Base-by-base conservation (phyloP, 2,888 invertebrate genomes). In the Serripes groenlandicus region DNA sequence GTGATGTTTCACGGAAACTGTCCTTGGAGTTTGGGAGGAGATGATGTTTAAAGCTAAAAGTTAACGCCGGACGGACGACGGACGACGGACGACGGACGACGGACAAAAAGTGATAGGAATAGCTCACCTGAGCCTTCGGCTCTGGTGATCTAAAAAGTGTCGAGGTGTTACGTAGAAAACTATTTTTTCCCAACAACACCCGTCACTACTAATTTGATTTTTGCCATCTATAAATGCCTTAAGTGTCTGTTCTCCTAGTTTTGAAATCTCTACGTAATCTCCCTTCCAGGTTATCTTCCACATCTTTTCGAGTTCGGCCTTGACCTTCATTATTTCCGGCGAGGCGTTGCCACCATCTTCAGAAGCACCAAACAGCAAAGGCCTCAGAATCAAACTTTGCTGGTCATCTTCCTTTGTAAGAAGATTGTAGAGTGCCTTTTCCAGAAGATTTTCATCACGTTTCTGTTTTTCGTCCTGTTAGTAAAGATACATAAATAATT, bases 161-260 rank as follows among this genome's bases (percentile, higher is more conserved):
- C n/a, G n/a, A n/a, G n/a, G n/a, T n/a, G n/a, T n/a, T n/a, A n/a
- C n/a, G n/a, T n/a, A n/a, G n/a, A n/a, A n/a, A n/a, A n/a, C n/a
- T n/a, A n/a, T n/a, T n/a, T n/a, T n/a, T 26, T 58, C 26, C 4
- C 28, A 3, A 26, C 58, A 58, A 21, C 54, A 54, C 9, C 26
- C 28, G 11, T 26, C 11, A 28, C 9, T 3, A 23, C 11, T 11
- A 4, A 3, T 4, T 11, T 23, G 26, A 58, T 58, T 58, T 26
- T 28, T 28, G 2, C 28, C 62, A n/a, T 62, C 62, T 34, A 62
- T 62, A n/a, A 62, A 62, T 34, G 62, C 34, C 34, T n/a, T 62
- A 3, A 62, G 32, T 21, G 34, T 62, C n/a, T 34, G 23, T 28
- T 62, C 62, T 28, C 28, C 34, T n/a, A 62, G 34, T 11, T 34